phyloP scores from a whole-genome alignment of 1,140 invertebrate species.

The Thaumetopoea pityocampa region DNA sequence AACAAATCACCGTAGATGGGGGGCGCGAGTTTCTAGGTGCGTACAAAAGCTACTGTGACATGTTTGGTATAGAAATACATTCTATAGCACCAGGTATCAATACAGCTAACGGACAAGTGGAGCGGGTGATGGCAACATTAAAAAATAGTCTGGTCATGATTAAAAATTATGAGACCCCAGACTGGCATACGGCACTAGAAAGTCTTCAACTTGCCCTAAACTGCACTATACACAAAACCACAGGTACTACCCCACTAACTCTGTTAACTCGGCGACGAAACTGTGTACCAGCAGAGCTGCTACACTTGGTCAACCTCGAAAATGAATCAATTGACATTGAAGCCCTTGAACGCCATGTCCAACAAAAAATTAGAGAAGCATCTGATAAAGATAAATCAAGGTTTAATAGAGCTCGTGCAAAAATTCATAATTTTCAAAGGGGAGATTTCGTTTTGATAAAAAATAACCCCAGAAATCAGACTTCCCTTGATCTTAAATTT shows the following conservation, averaged over 20 bases:
- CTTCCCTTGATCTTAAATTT: constrained; percentile 21
- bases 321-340: constrained; percentile 12
- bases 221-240: constrained; percentile 24
- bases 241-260: constrained; percentile 23
- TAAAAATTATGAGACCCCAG: constrained; percentile 28
- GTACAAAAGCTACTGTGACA: constrained; percentile 27
- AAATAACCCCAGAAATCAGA: constrained; percentile 25
- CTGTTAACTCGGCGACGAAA: constrained; percentile 22
- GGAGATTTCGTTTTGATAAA: constrained; percentile 28
- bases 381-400: constrained; percentile 12
- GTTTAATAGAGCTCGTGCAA: constrained; percentile 16
- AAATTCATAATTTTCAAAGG: constrained; percentile 19
- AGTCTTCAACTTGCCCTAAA: constrained; percentile 30
- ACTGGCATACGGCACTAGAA: constrained; percentile 27
- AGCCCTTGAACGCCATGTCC: constrained; percentile 4
- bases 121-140: constrained; percentile 24
- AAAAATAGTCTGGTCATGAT: constrained; percentile 32
- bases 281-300: constrained; percentile 24
- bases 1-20: constrained; percentile 30
- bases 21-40: constrained; percentile 32
- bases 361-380: constrained; percentile 4
- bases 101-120: constrained; percentile 34
- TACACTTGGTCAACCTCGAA: constrained; percentile 22
- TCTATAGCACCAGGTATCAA: constrained; percentile 25
- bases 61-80: constrained; percentile 24